Evolutionary conservation across 2,888 invertebrate genomes (phyloP).

Genomic region (Proisotoma minuta): DNA sequence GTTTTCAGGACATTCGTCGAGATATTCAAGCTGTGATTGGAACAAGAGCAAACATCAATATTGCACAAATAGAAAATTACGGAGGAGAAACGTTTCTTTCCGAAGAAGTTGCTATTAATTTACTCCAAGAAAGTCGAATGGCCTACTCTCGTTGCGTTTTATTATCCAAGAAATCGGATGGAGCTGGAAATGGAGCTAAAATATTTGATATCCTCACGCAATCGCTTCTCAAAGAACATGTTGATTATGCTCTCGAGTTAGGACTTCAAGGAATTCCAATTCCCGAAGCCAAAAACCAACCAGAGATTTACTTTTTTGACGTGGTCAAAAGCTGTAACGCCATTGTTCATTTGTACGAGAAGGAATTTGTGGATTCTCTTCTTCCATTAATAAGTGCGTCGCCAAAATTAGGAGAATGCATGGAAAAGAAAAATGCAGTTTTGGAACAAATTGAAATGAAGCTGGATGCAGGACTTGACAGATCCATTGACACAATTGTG

Average conservation of each 20-base stretch:
- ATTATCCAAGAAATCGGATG: slow-evolving; percentile 53
- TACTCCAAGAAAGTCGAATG: slow-evolving; percentile 83
- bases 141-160: slow-evolving; percentile 83
- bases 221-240: slow-evolving; percentile 63
- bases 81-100: slow-evolving; percentile 96
- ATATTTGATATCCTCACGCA: slow-evolving; percentile 45
- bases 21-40: slow-evolving; percentile 92
- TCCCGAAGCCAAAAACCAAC: slow-evolving; percentile 81
- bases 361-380: slow-evolving; percentile 83
- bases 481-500: slow-evolving; percentile 75
- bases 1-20: slow-evolving; percentile 84
- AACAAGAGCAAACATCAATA: slow-evolving; percentile 84
- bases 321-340: slow-evolving; percentile 88
- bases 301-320: slow-evolving; percentile 88
- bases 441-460: slow-evolving; percentile 87
- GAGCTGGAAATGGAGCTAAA: slow-evolving; percentile 37
- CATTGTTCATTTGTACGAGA: slow-evolving; percentile 86
- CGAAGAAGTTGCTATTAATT: slow-evolving; percentile 84
- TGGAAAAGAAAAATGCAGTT: slow-evolving; percentile 77
- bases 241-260: slow-evolving; percentile 92
- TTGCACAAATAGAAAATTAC: slow-evolving; percentile 90
- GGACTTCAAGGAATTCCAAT: slow-evolving; percentile 84
- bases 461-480: slow-evolving; percentile 80
- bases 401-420: slow-evolving; percentile 79
- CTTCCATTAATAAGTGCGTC: slow-evolving; percentile 85